Conservation (phyloP, 1,140 invertebrate species). For the Drosophila elegans region DNA sequence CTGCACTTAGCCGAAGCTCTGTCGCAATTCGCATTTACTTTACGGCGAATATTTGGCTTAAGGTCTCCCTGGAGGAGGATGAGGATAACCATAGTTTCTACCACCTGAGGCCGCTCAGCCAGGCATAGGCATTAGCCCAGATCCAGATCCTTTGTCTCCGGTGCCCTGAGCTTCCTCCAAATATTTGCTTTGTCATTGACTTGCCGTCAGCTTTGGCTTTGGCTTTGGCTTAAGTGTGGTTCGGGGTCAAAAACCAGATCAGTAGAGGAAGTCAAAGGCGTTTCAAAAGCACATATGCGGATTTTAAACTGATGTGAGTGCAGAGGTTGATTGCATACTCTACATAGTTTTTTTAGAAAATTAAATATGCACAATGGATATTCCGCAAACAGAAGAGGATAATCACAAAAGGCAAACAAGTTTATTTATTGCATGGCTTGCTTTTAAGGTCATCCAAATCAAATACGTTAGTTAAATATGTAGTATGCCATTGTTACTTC, state of each 20-base stretch:
- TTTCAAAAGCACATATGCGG: background rate
- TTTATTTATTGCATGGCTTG: constrained; percentile 1
- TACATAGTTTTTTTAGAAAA: constrained; percentile 7
- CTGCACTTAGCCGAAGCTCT: constrained; percentile 39
- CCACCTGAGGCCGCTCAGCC: constrained; percentile 28
- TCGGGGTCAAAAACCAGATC: constrained; percentile 21
- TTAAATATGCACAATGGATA: constrained; percentile 10
- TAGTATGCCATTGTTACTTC: background rate
- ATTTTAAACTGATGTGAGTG: constrained; percentile 7
- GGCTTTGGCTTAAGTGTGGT: constrained; percentile 13
- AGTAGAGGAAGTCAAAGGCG: background rate
- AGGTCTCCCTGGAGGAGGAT: constrained; percentile 22
- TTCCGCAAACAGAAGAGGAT: background rate
- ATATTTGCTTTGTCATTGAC: constrained; percentile 36
- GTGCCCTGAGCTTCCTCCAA: constrained; percentile 9
- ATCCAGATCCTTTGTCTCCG: constrained; percentile 30
- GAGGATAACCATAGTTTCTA: background rate
- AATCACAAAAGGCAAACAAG: constrained; percentile 3
- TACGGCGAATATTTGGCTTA: constrained; percentile 49
- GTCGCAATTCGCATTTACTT: constrained; percentile 48
- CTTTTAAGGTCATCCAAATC: background rate
- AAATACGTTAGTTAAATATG: background rate
- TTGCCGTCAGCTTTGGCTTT: constrained; percentile 13
- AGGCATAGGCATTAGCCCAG: constrained; percentile 44
- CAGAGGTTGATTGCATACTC: constrained; percentile 13